These are phyloP conservation scores for Drosophila pegasa DNA, from an alignment of 2,888 invertebrate genomes.

Conservation along the genomic window DNA sequence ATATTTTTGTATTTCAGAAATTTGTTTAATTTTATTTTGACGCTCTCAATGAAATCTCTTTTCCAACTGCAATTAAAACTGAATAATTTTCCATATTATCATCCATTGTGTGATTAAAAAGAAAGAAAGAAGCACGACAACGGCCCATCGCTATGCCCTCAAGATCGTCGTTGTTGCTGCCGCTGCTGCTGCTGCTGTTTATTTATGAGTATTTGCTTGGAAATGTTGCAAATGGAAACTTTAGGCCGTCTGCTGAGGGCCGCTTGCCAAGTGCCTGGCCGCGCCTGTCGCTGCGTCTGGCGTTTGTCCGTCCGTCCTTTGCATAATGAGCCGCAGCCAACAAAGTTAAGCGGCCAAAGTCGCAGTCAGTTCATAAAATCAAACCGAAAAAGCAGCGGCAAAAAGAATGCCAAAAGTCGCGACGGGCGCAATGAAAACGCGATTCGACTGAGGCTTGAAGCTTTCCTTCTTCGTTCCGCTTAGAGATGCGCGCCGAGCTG, in stretches of 20 bases:
- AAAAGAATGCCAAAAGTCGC: slow-evolving; percentile 32
- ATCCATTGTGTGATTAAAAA: not conserved
- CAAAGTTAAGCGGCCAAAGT: slow-evolving; percentile 55
- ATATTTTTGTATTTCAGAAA: too few relatives aligned
- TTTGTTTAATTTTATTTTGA: too few relatives aligned
- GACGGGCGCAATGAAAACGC: slow-evolving; percentile 54
- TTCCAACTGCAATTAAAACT: too few relatives aligned
- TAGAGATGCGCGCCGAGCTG: slow-evolving; percentile 10
- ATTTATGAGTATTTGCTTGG: slow-evolving; percentile 67
- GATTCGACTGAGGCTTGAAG: slow-evolving; percentile 22
- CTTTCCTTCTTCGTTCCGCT: not conserved
- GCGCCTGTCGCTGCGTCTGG: slow-evolving; percentile 30
- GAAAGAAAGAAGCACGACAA: not conserved
- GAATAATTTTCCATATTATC: not conserved
- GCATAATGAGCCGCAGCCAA: slow-evolving; percentile 71
- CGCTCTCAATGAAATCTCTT: too few relatives aligned
- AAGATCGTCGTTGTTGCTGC: slow-evolving; percentile 18
- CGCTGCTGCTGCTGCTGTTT: slow-evolving; percentile 40
- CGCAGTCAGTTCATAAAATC: slow-evolving; percentile 67
- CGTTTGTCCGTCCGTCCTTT: slow-evolving; percentile 36
- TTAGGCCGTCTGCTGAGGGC: slow-evolving; percentile 49
- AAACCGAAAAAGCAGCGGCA: slow-evolving; percentile 15
- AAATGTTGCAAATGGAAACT: slow-evolving; percentile 64
- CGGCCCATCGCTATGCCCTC: slow-evolving; percentile 1
- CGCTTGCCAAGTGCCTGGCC: slow-evolving; percentile 63